phyloP scores from a whole-genome alignment of 2,888 invertebrate genomes.

The Diogma glabrata region DNA sequence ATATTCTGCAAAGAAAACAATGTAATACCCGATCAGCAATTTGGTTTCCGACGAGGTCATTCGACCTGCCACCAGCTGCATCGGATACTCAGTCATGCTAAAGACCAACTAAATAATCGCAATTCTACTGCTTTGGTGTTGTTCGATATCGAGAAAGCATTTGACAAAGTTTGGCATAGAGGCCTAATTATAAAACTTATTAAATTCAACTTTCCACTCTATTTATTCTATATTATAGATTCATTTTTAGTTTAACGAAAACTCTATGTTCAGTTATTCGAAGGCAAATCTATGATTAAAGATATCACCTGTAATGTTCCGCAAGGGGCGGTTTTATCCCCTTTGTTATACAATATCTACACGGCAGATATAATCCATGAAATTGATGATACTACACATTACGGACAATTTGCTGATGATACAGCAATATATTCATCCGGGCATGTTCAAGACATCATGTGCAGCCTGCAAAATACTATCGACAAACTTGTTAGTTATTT shows the following conservation, averaged over 20 bases:
- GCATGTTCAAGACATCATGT: not conserved
- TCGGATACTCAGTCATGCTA: conserved; percentile 21
- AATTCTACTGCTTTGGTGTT: conserved; percentile 22
- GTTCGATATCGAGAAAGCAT: conserved; percentile 26
- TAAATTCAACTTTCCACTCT: conserved; percentile 16
- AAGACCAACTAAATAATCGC: conserved; percentile 20
- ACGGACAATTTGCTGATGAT: conserved; percentile 17
- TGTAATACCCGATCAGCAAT: not conserved
- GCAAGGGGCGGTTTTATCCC: conserved; percentile 21
- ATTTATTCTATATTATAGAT: conserved; percentile 19
- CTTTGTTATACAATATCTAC: conserved; percentile 20
- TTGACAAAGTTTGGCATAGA: conserved; percentile 27
- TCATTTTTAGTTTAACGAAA: conserved; percentile 20
- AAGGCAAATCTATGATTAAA: conserved; percentile 12
- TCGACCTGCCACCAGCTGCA: conserved; percentile 24
- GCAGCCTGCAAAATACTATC: conserved; percentile 9
- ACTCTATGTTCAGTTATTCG: conserved; percentile 20
- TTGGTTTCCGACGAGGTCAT: conserved; percentile 20
- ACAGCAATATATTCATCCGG: conserved; percentile 17
- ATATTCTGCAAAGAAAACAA: not conserved
- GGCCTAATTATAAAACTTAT: conserved; percentile 23
- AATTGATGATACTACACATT: not conserved
- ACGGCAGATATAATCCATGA: conserved; percentile 18
- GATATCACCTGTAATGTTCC: conserved; percentile 23
- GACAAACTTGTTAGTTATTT: conserved; percentile 11